Conservation (phyloP, 2,888 invertebrate species). For the Chromoteleia sp. region DNA sequence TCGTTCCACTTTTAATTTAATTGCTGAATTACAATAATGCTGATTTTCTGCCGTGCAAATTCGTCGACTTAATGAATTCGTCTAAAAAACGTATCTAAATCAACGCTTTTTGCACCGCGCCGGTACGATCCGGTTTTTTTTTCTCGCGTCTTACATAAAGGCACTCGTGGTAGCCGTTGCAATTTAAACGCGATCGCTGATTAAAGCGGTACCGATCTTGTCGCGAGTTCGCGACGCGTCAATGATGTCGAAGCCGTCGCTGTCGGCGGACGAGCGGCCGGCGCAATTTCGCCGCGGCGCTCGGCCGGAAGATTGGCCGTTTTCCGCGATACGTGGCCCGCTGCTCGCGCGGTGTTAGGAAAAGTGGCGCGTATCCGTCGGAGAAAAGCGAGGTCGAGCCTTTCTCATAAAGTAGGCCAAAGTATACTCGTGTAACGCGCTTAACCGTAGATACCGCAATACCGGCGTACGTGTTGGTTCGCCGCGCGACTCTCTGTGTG, state of each 20-base stretch:
- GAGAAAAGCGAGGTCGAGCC: conserved; percentile 80
- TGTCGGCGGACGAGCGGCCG: conserved; percentile 19
- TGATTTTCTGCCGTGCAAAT: not conserved
- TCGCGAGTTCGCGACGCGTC: conserved; percentile 41
- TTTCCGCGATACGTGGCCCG: conserved; percentile 69
- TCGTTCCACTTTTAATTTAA: too few relatives aligned
- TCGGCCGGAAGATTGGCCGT: conserved; percentile 56
- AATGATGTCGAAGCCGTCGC: conserved; percentile 25
- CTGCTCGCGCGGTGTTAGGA: conserved; percentile 73
- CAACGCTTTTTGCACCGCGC: too few relatives aligned
- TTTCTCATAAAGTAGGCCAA: conserved; percentile 80
- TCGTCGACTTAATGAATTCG: not conserved
- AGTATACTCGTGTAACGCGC: conserved; percentile 65
- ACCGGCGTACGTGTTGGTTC: conserved; percentile 13
- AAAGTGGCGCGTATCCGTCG: conserved; percentile 79
- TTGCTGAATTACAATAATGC: too few relatives aligned
- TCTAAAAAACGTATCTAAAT: too few relatives aligned
- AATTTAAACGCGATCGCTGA: conserved; percentile 24
- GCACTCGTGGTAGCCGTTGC: conserved; percentile 32
- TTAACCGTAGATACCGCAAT: conserved; percentile 69
- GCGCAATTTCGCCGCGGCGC: conserved; percentile 29
- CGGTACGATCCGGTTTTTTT: too few relatives aligned
- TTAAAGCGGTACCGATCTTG: conserved; percentile 35
- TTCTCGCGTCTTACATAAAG: conserved; percentile 28
- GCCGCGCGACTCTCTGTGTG: conserved; percentile 12